These are phyloP conservation scores for Gavia stellata DNA, from an alignment of 2,113 vertebrate species.

Conservation along the genomic window DNA sequence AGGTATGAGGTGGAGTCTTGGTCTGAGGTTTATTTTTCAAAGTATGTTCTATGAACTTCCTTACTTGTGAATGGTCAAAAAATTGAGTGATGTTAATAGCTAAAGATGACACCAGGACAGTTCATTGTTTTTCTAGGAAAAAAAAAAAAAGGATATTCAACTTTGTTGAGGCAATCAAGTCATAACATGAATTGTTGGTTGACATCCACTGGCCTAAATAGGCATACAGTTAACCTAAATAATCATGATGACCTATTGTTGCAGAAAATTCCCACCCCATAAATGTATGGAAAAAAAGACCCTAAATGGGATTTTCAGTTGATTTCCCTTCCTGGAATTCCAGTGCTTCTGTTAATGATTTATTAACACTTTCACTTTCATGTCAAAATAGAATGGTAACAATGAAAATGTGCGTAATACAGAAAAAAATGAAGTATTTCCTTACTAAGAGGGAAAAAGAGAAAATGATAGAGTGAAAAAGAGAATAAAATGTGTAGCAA, in stretches of 20 bases:
- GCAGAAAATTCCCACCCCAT: not conserved
- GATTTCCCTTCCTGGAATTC: not conserved
- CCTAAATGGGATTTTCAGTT: not conserved
- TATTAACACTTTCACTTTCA: not conserved
- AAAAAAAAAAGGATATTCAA: not conserved
- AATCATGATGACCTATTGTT: not conserved
- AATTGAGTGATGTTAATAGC: not conserved
- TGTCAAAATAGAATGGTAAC: not conserved
- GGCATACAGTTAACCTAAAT: not conserved
- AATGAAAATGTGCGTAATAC: not conserved
- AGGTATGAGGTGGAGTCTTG: not conserved
- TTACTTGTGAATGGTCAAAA: not conserved
- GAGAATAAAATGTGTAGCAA: not conserved
- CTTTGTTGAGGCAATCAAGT: not conserved
- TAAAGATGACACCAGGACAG: not conserved
- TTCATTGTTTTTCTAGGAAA: not conserved
- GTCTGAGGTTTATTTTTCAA: not conserved
- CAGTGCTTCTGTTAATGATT: not conserved
- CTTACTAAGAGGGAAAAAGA: not conserved
- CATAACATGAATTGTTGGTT: not conserved
- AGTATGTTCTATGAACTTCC: not conserved
- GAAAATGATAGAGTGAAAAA: not conserved
- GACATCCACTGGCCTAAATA: not conserved
- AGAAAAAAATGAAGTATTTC: not conserved
- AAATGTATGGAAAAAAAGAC: not conserved